Conservation (phyloP, 2,888 invertebrate species). For the Torymus tubicola region DNA sequence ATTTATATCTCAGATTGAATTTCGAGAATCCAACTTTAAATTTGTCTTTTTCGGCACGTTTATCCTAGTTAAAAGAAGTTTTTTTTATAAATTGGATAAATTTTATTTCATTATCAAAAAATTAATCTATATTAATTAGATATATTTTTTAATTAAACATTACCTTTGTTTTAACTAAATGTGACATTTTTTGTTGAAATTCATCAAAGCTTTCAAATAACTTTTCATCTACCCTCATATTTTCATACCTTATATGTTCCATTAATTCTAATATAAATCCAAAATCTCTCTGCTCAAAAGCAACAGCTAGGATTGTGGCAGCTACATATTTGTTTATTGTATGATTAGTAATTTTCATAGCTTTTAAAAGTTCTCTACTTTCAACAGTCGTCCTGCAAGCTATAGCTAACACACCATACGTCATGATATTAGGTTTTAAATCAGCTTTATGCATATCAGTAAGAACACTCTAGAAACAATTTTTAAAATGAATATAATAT, state of each 20-base stretch:
- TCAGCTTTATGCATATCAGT: conserved; percentile 76
- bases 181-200: conserved; percentile 73
- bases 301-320: conserved; percentile 85
- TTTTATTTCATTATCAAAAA: too few relatives aligned
- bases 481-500: conserved; percentile 23
- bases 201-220: conserved; percentile 80
- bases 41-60: conserved; percentile 8
- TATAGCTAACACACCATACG: conserved; percentile 91
- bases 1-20: conserved; percentile 62
- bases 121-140: neutral
- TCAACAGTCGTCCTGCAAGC: conserved; percentile 83
- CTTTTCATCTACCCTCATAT: conserved; percentile 80
- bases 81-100: neutral
- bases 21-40: conserved; percentile 62
- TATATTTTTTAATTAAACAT: conserved; percentile 1
- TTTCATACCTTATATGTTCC: conserved; percentile 80
- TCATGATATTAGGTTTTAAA: conserved; percentile 85
- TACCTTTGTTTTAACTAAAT: conserved; percentile 62
- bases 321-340: conserved; percentile 86
- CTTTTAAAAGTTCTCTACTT: conserved; percentile 82
- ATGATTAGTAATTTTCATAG: conserved; percentile 84
- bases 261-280: conserved; percentile 84
- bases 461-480: conserved; percentile 75
- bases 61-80: conserved; percentile 43
- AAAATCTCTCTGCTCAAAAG: conserved; percentile 80